Evolutionary conservation across 64 coral and sea anemone genomes (phyloP).

Genomic region (Montipora sp.): DNA sequence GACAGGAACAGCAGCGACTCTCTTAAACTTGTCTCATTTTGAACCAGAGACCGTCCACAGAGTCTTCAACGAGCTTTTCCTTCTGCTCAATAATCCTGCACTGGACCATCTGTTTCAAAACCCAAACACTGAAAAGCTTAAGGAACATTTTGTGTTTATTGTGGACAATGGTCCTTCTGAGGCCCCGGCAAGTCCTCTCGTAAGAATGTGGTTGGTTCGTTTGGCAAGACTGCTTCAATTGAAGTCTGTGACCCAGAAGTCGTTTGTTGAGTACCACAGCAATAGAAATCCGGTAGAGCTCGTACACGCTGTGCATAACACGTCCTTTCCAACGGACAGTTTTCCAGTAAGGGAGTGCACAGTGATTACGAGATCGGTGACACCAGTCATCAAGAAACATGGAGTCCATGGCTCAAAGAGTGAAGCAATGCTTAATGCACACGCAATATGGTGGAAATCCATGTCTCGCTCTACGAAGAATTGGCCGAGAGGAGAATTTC

Average conservation of each 20-base stretch:
- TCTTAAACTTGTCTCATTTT: constrained; percentile 34
- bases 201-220: constrained; percentile 34
- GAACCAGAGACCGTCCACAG: constrained; percentile 55
- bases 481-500: constrained; percentile 2
- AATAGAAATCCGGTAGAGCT: constrained; percentile 53
- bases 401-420: constrained; percentile 56
- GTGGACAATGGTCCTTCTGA: constrained; percentile 68
- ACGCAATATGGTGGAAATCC: constrained; percentile 42
- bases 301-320: constrained; percentile 46
- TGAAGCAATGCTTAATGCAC: constrained; percentile 9
- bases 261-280: constrained; percentile 10
- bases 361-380: constrained; percentile 8
- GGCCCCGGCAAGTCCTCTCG: constrained; percentile 30
- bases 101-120: constrained; percentile 57
- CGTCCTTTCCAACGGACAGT: constrained; percentile 44
- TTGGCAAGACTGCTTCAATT: constrained; percentile 24
- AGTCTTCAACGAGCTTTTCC: constrained; percentile 52
- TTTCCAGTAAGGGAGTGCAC: constrained; percentile 14
- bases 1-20: constrained; percentile 44
- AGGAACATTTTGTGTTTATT: constrained; percentile 72
- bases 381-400: constrained; percentile 62
- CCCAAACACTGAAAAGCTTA: constrained; percentile 37
- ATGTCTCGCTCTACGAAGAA: constrained; percentile 33
- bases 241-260: constrained; percentile 39
- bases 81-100: constrained; percentile 40